These are phyloP conservation scores for Stenopsyche tienmushanensis DNA, from an alignment of 1,140 invertebrate species.

Conservation along the genomic window DNA sequence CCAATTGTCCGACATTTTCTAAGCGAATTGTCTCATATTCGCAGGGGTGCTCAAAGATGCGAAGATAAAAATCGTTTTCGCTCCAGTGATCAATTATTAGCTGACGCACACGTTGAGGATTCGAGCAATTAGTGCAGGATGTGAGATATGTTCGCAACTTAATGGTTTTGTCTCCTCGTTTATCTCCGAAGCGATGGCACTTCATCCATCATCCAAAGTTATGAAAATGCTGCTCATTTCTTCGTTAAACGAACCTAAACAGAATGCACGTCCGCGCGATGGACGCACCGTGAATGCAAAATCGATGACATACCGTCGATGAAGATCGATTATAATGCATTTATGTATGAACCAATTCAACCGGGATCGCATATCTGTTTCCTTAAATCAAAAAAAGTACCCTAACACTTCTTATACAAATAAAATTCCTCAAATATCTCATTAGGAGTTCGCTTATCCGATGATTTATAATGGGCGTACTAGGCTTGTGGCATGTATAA, in stretches of 20 bases:
- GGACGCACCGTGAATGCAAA: neutral
- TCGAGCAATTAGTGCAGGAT: slow-evolving; percentile 37
- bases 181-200: slow-evolving; percentile 20
- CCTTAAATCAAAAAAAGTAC: neutral
- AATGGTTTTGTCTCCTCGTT: slow-evolving; percentile 29
- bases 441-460: too few species aligned
- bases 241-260: neutral
- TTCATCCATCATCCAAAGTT: slow-evolving; percentile 33
- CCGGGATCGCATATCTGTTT: neutral
- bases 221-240: neutral
- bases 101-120: slow-evolving; percentile 30
- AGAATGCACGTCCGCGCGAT: neutral
- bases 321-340: too few species aligned
- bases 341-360: too few species aligned
- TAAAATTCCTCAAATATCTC: neutral
- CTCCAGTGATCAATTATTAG: slow-evolving; percentile 36
- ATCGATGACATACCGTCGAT: too few species aligned
- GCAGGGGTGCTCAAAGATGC: neutral
- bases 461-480: slow-evolving; percentile 13
- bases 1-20: too few species aligned
- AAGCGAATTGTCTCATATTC: neutral
- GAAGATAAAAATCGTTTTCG: neutral
- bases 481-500: neutral
- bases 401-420: neutral
- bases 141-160: slow-evolving; percentile 35